Conservation (phyloP, 2,888 invertebrate species). For the Sicus ferrugineus region DNA sequence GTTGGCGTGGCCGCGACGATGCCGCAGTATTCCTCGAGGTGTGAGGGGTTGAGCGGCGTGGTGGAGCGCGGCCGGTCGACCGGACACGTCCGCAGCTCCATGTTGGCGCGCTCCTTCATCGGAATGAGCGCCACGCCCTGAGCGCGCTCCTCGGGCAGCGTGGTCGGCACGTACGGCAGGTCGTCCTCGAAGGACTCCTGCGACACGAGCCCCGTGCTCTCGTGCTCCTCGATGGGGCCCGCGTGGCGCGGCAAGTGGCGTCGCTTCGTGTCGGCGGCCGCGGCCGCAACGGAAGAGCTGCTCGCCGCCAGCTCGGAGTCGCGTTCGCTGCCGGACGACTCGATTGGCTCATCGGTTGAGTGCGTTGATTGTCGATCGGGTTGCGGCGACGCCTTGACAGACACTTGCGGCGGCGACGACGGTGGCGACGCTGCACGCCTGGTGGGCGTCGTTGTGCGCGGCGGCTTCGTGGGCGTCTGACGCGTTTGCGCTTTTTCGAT, state of each 20-base stretch:
- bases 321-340: conserved; percentile 77
- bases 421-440: conserved; percentile 36
- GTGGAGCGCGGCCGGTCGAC: conserved; percentile 79
- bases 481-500: conserved; percentile 32
- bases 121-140: conserved; percentile 83
- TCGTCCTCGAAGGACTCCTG: conserved; percentile 88
- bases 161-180: conserved; percentile 89
- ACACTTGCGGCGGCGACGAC: conserved; percentile 28
- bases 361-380: conserved; percentile 54
- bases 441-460: conserved; percentile 46
- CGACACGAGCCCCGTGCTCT: conserved; percentile 78
- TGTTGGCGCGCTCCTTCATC: conserved; percentile 73
- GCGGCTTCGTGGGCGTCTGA: conserved; percentile 48
- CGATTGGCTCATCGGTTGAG: conserved; percentile 66
- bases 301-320: conserved; percentile 68
- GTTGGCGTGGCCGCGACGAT: conserved; percentile 56
- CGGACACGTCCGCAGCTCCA: conserved; percentile 73
- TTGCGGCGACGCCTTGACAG: conserved; percentile 30
- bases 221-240: conserved; percentile 69
- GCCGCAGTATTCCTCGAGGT: conserved; percentile 76
- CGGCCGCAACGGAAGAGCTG: conserved; percentile 43
- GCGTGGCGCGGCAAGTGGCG: conserved; percentile 68
- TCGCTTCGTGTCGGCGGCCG: conserved; percentile 54
- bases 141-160: conserved; percentile 84
- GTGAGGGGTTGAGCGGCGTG: conserved; percentile 76